phyloP scores from a whole-genome alignment of 2,797 vertebrate genomes.

The Acomys russatus region DNA sequence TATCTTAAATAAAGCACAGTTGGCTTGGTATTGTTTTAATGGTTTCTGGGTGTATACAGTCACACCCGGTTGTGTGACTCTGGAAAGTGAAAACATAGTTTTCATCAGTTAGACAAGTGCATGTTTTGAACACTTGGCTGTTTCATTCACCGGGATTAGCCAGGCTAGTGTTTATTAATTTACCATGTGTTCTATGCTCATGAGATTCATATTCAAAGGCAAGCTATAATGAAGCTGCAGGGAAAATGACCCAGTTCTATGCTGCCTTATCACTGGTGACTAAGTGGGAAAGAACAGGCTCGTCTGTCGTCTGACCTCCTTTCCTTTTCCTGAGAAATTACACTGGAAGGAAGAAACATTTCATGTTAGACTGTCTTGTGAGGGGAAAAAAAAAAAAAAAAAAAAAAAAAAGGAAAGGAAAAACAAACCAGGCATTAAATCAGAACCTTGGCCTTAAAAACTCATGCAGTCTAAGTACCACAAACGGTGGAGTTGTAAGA shows the following conservation, averaged over 20 bases:
- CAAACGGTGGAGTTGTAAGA: background rate
- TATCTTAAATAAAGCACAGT: background rate
- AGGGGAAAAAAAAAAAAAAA: background rate
- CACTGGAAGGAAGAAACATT: constrained; percentile 40
- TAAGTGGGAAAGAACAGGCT: constrained; percentile 2
- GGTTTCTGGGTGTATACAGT: background rate
- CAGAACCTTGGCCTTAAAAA: constrained; percentile 17
- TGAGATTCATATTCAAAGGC: constrained; percentile 56
- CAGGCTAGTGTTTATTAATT: constrained; percentile 58
- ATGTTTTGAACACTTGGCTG: constrained; percentile 15
- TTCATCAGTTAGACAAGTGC: background rate
- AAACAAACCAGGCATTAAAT: background rate
- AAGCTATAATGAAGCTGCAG: constrained; percentile 42
- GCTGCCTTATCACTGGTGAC: constrained; percentile 36
- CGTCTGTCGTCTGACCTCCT: background rate
- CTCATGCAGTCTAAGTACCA: background rate
- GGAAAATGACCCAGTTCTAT: constrained; percentile 31
- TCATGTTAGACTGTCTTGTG: background rate
- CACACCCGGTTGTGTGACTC: background rate
- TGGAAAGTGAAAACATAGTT: constrained; percentile 10
- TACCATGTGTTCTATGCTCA: constrained; percentile 34
- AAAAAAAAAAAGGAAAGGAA: too few relatives aligned
- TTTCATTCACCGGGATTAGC: constrained; percentile 51
- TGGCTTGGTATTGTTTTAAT: background rate
- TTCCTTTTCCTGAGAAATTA: constrained; percentile 42